Percentiles rank a stretch among this genome's conserved stretches.
These are phyloP conservation scores for Salvelinus sp. DNA, from an alignment of 2,113 vertebrate species.

Conservation along the genomic window DNA sequence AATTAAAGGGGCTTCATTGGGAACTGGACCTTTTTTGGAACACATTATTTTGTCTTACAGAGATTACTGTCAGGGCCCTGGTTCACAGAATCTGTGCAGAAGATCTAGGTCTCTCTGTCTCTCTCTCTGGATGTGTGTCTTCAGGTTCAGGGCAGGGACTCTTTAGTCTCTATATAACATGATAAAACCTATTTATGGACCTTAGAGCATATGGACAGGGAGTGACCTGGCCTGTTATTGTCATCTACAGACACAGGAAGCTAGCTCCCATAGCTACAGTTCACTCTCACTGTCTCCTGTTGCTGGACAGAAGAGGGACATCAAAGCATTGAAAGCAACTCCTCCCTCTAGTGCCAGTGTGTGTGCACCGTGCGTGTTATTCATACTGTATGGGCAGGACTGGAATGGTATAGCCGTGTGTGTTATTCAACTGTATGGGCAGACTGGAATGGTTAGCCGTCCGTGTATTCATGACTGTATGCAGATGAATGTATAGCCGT, in stretches of 20 bases:
- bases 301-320: background rate
- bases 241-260: constrained; percentile 3
- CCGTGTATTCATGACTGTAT: too few relatives aligned
- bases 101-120: background rate
- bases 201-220: background rate
- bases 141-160: background rate
- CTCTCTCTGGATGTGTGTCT: background rate
- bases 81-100: too few relatives aligned
- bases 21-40: too few relatives aligned
- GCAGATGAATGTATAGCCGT: too few relatives aligned
- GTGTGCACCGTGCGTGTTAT: background rate
- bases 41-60: too few relatives aligned
- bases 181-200: background rate
- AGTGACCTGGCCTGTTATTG: background rate
- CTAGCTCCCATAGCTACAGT: background rate
- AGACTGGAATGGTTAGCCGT: too few relatives aligned
- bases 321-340: background rate
- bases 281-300: background rate
- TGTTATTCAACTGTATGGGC: background rate
- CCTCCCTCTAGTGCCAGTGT: background rate
- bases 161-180: background rate
- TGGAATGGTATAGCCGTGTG: too few relatives aligned
- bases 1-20: too few relatives aligned
- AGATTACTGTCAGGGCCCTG: too few relatives aligned
- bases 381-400: background rate